These are phyloP conservation scores for Knipowitschia caucasica DNA, from an alignment of 2,797 vertebrate genomes.

Conservation along the genomic window DNA sequence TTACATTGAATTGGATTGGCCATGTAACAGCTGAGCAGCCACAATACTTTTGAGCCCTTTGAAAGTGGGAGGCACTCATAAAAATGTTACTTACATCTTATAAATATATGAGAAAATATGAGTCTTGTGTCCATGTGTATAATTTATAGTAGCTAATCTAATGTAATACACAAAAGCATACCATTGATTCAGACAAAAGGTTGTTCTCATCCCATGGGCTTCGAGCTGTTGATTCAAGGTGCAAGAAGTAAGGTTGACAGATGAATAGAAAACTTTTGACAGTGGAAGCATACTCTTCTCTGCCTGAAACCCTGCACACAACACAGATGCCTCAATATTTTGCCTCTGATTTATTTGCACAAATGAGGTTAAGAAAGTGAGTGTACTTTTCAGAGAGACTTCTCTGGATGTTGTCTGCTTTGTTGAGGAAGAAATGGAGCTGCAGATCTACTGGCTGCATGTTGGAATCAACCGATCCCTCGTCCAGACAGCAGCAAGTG, in stretches of 20 bases:
- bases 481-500: slow-evolving; percentile 1
- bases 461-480: slow-evolving; percentile 43
- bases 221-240: slow-evolving; percentile 75
- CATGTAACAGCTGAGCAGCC: too few relatives aligned
- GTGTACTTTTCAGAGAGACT: slow-evolving; percentile 51
- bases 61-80: too few relatives aligned
- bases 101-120: too few relatives aligned
- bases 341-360: rapidly evolving
- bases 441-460: slow-evolving; percentile 65
- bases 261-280: slow-evolving; percentile 71
- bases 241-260: slow-evolving; percentile 79
- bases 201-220: slow-evolving; percentile 32
- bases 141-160: too few relatives aligned
- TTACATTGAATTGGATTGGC: too few relatives aligned
- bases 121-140: too few relatives aligned
- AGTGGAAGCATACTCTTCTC: slow-evolving; percentile 51
- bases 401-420: slow-evolving; percentile 71
- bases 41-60: too few relatives aligned
- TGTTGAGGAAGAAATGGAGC: slow-evolving; percentile 71
- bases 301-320: slow-evolving; percentile 60
- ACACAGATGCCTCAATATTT: neutral
- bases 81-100: too few relatives aligned
- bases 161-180: slow-evolving; percentile 34
- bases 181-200: slow-evolving; percentile 54
- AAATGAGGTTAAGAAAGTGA: neutral